These are phyloP conservation scores for Ictalurus furcatus DNA, from an alignment of 2,113 vertebrate species.

Conservation along the genomic window DNA sequence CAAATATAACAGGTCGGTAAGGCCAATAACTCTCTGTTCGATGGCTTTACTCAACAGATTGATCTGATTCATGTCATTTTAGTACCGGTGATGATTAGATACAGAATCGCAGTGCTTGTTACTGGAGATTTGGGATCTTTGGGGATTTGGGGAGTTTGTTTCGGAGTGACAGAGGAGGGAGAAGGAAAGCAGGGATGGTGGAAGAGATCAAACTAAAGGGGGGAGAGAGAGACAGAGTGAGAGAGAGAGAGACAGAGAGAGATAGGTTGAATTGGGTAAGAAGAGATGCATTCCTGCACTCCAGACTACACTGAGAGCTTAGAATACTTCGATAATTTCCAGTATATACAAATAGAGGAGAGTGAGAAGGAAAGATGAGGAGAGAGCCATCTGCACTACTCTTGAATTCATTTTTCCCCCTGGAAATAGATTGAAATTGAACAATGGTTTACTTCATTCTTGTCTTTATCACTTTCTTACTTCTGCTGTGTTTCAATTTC, in stretches of 20 bases:
- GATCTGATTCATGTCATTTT: neutral
- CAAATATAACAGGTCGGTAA: neutral
- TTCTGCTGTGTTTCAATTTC: neutral
- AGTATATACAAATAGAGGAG: neutral
- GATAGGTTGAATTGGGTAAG: neutral
- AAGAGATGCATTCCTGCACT: constrained; percentile 26
- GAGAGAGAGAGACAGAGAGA: no score
- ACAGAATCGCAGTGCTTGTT: neutral
- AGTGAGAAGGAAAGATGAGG: neutral
- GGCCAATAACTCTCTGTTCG: neutral
- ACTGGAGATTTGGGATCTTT: neutral
- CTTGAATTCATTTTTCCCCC: neutral
- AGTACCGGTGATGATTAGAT: neutral
- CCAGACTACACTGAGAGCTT: neutral
- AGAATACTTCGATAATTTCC: neutral
- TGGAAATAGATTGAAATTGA: neutral
- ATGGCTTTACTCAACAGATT: neutral
- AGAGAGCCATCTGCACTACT: neutral
- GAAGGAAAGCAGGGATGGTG: neutral
- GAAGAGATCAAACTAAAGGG: constrained; percentile 26
- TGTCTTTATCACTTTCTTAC: neutral
- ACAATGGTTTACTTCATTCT: neutral
- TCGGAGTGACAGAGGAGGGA: neutral
- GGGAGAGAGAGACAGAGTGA: neutral
- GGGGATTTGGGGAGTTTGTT: neutral